Conservation (phyloP, 2,797 vertebrate species). For the Oryzias sinensis region DNA sequence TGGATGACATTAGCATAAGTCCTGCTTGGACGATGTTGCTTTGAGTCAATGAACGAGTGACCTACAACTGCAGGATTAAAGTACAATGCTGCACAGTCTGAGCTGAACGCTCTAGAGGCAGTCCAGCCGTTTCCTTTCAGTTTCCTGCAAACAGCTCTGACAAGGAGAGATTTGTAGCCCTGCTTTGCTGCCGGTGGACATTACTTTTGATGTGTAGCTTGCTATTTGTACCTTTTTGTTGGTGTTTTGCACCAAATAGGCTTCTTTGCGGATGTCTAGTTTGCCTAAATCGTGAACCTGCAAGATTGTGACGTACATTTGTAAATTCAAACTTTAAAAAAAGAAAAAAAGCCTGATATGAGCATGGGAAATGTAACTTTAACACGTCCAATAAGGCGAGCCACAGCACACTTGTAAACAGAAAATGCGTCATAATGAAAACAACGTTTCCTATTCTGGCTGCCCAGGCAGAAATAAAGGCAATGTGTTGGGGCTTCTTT, state of each 20-base stretch:
- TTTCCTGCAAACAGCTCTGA: slow-evolving; percentile 45
- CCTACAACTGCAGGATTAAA: slow-evolving; percentile 39
- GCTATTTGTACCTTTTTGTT: slow-evolving; percentile 42
- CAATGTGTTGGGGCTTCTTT: slow-evolving; percentile 45
- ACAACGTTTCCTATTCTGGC: slow-evolving; percentile 57
- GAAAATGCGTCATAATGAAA: slow-evolving; percentile 56
- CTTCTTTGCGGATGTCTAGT: slow-evolving; percentile 1
- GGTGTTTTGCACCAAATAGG: slow-evolving; percentile 32
- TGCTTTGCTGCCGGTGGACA: slow-evolving; percentile 41
- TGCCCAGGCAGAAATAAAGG: slow-evolving; percentile 42
- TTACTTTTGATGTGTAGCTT: slow-evolving; percentile 51
- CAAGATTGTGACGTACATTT: not conserved
- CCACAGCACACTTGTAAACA: slow-evolving; percentile 62
- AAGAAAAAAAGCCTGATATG: not conserved
- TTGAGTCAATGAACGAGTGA: slow-evolving; percentile 36
- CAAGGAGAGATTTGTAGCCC: slow-evolving; percentile 29
- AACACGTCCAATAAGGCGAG: slow-evolving; percentile 31
- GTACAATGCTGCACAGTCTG: slow-evolving; percentile 26
- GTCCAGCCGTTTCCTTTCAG: slow-evolving; percentile 40
- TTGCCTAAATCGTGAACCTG: slow-evolving; percentile 33
- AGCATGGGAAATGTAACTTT: slow-evolving; percentile 12
- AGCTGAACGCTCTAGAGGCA: slow-evolving; percentile 45
- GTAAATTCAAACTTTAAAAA: slow-evolving; percentile 17
- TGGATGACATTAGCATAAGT: slow-evolving; percentile 36
- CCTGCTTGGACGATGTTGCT: slow-evolving; percentile 28